phyloP scores from a whole-genome alignment of 2,888 invertebrate species.

The Drosophila paramelanica region DNA sequence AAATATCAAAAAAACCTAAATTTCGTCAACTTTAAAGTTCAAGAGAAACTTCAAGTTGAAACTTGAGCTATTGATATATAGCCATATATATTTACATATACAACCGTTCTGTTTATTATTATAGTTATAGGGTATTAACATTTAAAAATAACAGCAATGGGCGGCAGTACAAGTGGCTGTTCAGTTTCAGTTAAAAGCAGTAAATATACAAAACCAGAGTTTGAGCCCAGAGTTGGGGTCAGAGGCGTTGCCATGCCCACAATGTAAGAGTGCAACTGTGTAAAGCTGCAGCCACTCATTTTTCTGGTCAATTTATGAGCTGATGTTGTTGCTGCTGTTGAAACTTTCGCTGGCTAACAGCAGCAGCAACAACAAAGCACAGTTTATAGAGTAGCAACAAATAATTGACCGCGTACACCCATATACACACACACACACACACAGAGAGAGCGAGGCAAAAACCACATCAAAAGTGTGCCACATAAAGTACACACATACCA shows the following conservation, averaged over 20 bases:
- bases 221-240: not conserved
- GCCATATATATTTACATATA: not conserved
- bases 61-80: too few relatives aligned
- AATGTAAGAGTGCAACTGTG: constrained; percentile 11
- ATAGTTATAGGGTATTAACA: not conserved
- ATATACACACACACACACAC: constrained; percentile 16
- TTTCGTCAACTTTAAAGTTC: too few relatives aligned
- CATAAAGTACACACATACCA: constrained; percentile 9
- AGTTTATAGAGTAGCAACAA: constrained; percentile 76
- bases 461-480: constrained; percentile 16
- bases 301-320: constrained; percentile 58
- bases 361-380: constrained; percentile 28
- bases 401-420: constrained; percentile 66
- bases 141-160: not conserved
- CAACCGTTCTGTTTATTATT: not conserved
- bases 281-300: constrained; percentile 25
- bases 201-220: too few relatives aligned
- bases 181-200: not conserved
- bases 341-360: constrained; percentile 28
- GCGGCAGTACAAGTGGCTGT: not conserved
- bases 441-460: not conserved
- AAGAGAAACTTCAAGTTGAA: too few relatives aligned
- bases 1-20: too few relatives aligned
- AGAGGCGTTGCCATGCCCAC: constrained; percentile 19
- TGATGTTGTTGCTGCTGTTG: constrained; percentile 21